Base-by-base conservation (phyloP, 2,113 vertebrate species). In the Eurystomus gularis region DNA sequence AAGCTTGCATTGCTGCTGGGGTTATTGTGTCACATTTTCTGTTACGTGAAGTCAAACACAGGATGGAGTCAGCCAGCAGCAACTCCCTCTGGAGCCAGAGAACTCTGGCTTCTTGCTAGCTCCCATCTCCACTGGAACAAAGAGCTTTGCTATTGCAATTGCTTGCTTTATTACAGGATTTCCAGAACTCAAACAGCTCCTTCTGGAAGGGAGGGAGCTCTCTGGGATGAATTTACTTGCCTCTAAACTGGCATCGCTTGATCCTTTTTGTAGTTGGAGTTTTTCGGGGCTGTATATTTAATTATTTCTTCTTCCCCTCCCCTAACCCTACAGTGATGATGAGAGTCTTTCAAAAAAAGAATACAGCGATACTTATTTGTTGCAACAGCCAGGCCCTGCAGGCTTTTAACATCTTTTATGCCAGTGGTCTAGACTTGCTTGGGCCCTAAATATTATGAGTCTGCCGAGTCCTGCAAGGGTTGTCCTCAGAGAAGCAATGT, bases 121-220 rank as follows among this genome's bases (percentile, higher is more conserved):
- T 65, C 1, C 1, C 13, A n/a, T 16, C 20, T 40, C 2, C 1
- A 17, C 17, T 42, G 48, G 40, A 24, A 28, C 26, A 11, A 12
- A 51, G 42, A 3, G 11, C 35, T 58, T 33, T 8, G 17, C 26
- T 42, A 11, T 18, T 40, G 68, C 25, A 51, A 35, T 17, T 54
- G 7, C 10, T 35, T 21, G 18, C 25, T 35, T 73, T 37, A 14
- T 17, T 13, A 9, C 6, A 40, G 60, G 26, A 31, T 65, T 80
- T 52, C 35, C 33, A 48, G 20, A 33, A 9, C 29, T 71, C 29
- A 10, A 4, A 60, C n/a, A n/a, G 24, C 28, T 83, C 28, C 24
- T 39, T 44, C 55, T 80, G 35, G 24, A 83, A 31, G 31, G 11
- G 6, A 46, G 26, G 37, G 44, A 75, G 11, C 37, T 65, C 44